phyloP scores from a whole-genome alignment of 92 coral and sea anemone species.

The Heliopora coerulea region DNA sequence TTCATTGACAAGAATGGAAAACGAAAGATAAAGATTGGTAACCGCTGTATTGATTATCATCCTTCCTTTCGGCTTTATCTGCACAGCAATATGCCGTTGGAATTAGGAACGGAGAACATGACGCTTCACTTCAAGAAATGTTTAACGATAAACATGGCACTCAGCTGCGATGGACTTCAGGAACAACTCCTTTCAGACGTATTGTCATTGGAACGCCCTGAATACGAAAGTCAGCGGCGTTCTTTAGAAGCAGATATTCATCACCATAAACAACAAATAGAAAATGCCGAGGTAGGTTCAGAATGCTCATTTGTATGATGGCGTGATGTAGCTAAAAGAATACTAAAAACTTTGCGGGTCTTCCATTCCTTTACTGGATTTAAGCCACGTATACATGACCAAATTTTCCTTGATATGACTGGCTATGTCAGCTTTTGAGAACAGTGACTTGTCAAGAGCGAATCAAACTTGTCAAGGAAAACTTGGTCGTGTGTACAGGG shows the following conservation, averaged over 20 bases:
- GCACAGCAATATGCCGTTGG: slow-evolving; percentile 73
- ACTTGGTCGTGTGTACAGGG: no score
- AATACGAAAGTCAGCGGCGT: slow-evolving; percentile 80
- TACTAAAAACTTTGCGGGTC: no score
- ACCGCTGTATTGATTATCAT: slow-evolving; percentile 67
- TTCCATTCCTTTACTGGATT: no score
- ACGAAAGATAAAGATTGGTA: slow-evolving; percentile 68
- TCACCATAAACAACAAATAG: slow-evolving; percentile 79
- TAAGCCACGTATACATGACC: no score
- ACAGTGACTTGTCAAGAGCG: no score
- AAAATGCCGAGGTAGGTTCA: slow-evolving; percentile 64
- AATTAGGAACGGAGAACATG: slow-evolving; percentile 66
- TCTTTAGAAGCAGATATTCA: slow-evolving; percentile 77
- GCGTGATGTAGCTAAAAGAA: no score
- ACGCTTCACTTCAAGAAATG: slow-evolving; percentile 73
- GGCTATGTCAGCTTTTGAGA: no score
- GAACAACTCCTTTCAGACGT: slow-evolving; percentile 70
- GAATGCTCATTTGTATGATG: background rate
- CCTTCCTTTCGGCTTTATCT: slow-evolving; percentile 88
- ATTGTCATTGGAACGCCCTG: slow-evolving; percentile 82
- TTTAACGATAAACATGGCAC: slow-evolving; percentile 64
- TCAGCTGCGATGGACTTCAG: slow-evolving; percentile 79
- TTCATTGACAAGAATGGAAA: slow-evolving; percentile 60
- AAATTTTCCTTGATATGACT: no score
- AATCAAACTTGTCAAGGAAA: no score